Evolutionary conservation across 1,140 invertebrate species (phyloP).

Genomic region (fruit fly (Drosophila melanogaster)): DNA sequence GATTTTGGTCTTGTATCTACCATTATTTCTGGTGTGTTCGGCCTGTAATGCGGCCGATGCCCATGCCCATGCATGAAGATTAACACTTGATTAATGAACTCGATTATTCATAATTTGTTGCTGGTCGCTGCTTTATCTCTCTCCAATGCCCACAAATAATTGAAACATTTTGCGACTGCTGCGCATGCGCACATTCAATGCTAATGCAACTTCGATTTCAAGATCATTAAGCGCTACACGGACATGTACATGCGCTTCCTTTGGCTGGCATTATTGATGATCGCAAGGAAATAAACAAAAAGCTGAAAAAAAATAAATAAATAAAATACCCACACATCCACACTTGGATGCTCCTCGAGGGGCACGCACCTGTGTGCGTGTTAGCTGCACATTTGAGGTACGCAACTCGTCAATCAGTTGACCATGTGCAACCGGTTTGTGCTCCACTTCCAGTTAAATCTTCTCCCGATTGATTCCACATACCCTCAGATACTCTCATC

Average conservation of each 20-base stretch:
- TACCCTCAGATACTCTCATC: constrained; percentile 15
- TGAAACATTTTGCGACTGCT: constrained; percentile 72
- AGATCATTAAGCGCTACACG: constrained; percentile 77
- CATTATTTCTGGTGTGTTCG: constrained; percentile 35
- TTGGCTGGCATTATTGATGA: constrained; percentile 74
- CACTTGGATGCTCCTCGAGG: constrained; percentile 11
- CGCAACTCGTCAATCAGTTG: constrained; percentile 80
- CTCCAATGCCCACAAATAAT: constrained; percentile 59
- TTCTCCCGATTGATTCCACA: constrained; percentile 37
- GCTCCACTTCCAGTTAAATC: constrained; percentile 58
- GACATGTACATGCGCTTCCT: constrained; percentile 78
- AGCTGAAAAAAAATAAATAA: constrained; percentile 15
- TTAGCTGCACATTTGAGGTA: constrained; percentile 68
- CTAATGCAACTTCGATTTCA: constrained; percentile 77
- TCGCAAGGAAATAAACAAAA: constrained; percentile 19
- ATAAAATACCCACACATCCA: constrained; percentile 12
- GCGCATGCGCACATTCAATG: constrained; percentile 57
- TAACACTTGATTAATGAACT: constrained; percentile 76
- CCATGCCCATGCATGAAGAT: constrained; percentile 56
- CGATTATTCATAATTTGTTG: constrained; percentile 80
- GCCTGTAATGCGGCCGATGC: constrained; percentile 39
- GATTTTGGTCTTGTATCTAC: constrained; percentile 32
- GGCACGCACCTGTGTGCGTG: constrained; percentile 65
- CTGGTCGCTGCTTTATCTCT: constrained; percentile 21
- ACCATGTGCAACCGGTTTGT: constrained; percentile 72